These are phyloP conservation scores for Paraplagusia blochii DNA, from an alignment of 2,113 vertebrate species.

Conservation along the genomic window DNA sequence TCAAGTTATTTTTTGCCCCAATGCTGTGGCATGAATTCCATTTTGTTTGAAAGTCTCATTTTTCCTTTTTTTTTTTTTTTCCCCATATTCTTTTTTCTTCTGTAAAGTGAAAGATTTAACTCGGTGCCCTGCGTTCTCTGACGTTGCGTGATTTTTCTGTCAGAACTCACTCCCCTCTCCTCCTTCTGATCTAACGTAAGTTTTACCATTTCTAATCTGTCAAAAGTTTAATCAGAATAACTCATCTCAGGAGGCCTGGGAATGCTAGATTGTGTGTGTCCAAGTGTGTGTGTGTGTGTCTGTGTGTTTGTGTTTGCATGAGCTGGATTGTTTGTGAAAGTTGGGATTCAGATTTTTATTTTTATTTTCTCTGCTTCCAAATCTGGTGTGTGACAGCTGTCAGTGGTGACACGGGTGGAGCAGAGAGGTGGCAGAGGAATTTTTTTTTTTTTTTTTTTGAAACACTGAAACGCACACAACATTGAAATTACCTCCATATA, in stretches of 20 bases:
- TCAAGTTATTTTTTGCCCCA: slow-evolving; percentile 50
- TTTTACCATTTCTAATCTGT: slow-evolving; percentile 71
- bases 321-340: slow-evolving; percentile 37
- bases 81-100: background rate
- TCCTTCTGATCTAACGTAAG: slow-evolving; percentile 70
- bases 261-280: slow-evolving; percentile 50
- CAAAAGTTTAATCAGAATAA: slow-evolving; percentile 70
- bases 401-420: slow-evolving; percentile 64
- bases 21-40: slow-evolving; percentile 55
- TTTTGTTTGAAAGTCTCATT: slow-evolving; percentile 52
- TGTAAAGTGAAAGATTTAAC: slow-evolving; percentile 62
- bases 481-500: background rate
- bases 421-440: slow-evolving; percentile 63
- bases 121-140: slow-evolving; percentile 57
- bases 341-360: slow-evolving; percentile 45
- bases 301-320: background rate
- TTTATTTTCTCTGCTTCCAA: slow-evolving; percentile 36
- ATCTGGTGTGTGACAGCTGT: slow-evolving; percentile 71
- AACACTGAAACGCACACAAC: slow-evolving; percentile 42
- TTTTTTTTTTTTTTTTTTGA: slow-evolving; percentile 23
- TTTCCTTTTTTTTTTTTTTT: background rate
- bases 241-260: slow-evolving; percentile 60
- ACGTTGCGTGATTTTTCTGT: slow-evolving; percentile 68
- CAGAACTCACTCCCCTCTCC: slow-evolving; percentile 58
- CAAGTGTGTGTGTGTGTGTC: background rate